Evolutionary conservation across 2,888 invertebrate genomes (phyloP), one percentile per base, ranked within the genome.

Genomic region (Apodemia hepburni): DNA sequence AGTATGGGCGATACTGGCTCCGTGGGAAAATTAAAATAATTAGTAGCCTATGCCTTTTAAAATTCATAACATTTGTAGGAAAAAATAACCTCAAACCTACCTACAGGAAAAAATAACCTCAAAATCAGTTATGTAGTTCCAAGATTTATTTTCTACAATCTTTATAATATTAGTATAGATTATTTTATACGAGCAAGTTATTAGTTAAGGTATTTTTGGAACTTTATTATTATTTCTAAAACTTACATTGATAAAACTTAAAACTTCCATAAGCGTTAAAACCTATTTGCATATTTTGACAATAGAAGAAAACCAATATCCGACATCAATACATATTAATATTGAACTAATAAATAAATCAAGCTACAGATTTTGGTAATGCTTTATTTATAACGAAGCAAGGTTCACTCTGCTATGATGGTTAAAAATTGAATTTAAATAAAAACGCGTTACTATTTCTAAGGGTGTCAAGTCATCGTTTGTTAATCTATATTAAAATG

Each of bases 401-500:
- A 61, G 67, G 71, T 64, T 67, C 18, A 67, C 62, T 68, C 63
- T 71, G 18, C 57, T 33, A 67, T 35, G 59, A 59, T 47, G 18
- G 27, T 62, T 38, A 61, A 29, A 38, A n/a, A 49, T 54, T 65
- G 57, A 58, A 61, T 60, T 64, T 65, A 70, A 71, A 66, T 70
- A 69, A 70, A 69, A 70, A 66, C 68, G 57, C 73, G 71, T 72
- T 70, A 71, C 66, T 60, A 38, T 38, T 38, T 38, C 4, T 12
- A 57, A 69, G 75, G 84, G 83, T 86, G 89, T 88, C 87, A 87
- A 90, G 89, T 89, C 90, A 89, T 87, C 74, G 81, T 77, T 81
- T 79, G 83, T 86, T 89, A 87, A 90, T 91, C 83, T 87, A 87
- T 87, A 89, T 90, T 88, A 82, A 87, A 91, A 91, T 90, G 83